Conservation (phyloP, 2,888 invertebrate species). For the Pachymerium ferrugineum region DNA sequence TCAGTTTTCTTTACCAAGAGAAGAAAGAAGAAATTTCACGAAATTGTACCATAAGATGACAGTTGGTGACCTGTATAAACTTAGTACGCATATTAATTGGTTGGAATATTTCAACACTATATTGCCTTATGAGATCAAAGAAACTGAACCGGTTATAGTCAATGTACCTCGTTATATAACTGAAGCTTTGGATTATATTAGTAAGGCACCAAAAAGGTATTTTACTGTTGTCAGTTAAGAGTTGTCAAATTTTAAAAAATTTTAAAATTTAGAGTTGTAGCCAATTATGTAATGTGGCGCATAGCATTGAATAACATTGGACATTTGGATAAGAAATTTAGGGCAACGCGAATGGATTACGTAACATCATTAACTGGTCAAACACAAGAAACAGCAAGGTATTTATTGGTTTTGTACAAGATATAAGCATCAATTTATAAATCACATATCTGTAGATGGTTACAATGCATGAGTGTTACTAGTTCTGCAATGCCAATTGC, state of each 20-base stretch:
- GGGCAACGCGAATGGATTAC: slow-evolving; percentile 33
- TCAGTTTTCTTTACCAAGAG: slow-evolving; percentile 77
- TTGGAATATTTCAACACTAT: slow-evolving; percentile 75
- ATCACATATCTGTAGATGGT: slow-evolving; percentile 31
- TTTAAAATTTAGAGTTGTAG: slow-evolving; percentile 62
- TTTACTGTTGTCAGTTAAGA: neutral
- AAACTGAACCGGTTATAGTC: slow-evolving; percentile 73
- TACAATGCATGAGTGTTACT: slow-evolving; percentile 30
- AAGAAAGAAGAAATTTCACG: slow-evolving; percentile 83
- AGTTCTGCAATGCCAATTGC: slow-evolving; percentile 44
- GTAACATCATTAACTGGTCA: slow-evolving; percentile 34
- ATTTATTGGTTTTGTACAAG: neutral
- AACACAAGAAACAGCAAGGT: slow-evolving; percentile 35
- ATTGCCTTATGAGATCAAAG: slow-evolving; percentile 51
- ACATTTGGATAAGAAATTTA: slow-evolving; percentile 54
- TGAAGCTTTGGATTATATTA: slow-evolving; percentile 61
- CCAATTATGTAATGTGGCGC: slow-evolving; percentile 91
- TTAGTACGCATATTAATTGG: slow-evolving; percentile 54
- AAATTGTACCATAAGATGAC: slow-evolving; percentile 89
- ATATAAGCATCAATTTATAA: slow-evolving; percentile 33
- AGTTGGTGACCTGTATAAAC: slow-evolving; percentile 63
- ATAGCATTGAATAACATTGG: slow-evolving; percentile 65
- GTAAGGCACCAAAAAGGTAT: slow-evolving; percentile 56
- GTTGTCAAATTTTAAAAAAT: neutral
- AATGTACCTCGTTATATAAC: slow-evolving; percentile 75